Conservation (phyloP, 30 jellyfish, hydroid and myxozoan species). For the Mastigias papua region DNA sequence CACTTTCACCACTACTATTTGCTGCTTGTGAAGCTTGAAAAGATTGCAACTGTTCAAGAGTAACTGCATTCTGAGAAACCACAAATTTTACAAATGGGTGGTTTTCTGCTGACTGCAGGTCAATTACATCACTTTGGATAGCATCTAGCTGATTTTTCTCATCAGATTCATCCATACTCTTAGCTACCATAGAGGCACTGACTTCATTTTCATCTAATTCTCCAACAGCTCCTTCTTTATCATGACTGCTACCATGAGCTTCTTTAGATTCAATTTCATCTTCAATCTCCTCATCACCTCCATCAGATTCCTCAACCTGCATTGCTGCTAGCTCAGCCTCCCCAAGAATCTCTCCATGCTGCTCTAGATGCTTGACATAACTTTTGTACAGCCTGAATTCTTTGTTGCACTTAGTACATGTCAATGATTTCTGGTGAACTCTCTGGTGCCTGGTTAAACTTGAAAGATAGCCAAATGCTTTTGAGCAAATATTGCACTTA, state of each 20-base stretch:
- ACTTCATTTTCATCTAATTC: constrained; percentile 11
- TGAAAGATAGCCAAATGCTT: constrained; percentile 77
- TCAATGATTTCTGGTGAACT: constrained; percentile 54
- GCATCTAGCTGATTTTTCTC: constrained; percentile 26
- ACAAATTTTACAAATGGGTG: constrained; percentile 77
- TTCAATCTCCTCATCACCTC: constrained; percentile 39
- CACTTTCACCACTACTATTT: background rate
- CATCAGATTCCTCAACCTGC: constrained; percentile 42
- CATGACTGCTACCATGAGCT: background rate
- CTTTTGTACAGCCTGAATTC: constrained; percentile 63
- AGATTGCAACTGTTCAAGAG: constrained; percentile 59
- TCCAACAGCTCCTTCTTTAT: background rate
- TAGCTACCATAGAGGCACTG: constrained; percentile 52
- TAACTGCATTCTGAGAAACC: constrained; percentile 59
- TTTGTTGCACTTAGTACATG: constrained; percentile 67
- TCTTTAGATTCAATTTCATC: constrained; percentile 29
- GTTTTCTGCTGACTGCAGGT: constrained; percentile 67
- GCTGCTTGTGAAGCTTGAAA: constrained; percentile 47
- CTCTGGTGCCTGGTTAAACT: constrained; percentile 78
- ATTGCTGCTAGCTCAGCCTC: constrained; percentile 53
- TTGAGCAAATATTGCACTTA: constrained; percentile 60
- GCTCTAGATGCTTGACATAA: constrained; percentile 62
- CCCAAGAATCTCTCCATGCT: constrained; percentile 52
- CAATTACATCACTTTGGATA: constrained; percentile 57
- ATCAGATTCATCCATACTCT: constrained; percentile 1